Percentiles rank a stretch among this genome's conserved stretches.
Evolutionary conservation across 2,888 invertebrate genomes (phyloP).

Genomic region (Phymatocera aterrima): DNA sequence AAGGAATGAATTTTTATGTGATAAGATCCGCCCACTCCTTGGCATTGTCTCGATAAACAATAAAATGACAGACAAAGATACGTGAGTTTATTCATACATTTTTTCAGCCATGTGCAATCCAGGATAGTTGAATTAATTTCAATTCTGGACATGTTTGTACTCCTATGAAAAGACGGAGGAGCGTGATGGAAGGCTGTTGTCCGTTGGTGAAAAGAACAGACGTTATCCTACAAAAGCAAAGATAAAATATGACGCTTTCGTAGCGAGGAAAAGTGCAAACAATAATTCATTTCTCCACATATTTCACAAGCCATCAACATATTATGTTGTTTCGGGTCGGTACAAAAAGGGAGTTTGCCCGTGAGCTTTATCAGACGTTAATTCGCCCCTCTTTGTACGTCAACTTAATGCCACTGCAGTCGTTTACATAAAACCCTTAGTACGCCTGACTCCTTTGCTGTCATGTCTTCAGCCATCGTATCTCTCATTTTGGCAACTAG

Average conservation of each 20-base stretch:
- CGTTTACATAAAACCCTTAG: slow-evolving; percentile 52
- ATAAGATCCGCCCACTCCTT: too few relatives aligned
- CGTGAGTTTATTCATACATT: too few relatives aligned
- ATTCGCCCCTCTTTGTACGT: slow-evolving; percentile 64
- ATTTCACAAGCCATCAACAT: slow-evolving; percentile 65
- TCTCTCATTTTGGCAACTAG: slow-evolving; percentile 36
- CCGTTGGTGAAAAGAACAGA: not conserved
- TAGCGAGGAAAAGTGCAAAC: slow-evolving; percentile 42
- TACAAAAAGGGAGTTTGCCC: slow-evolving; percentile 66
- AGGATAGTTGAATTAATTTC: too few relatives aligned
- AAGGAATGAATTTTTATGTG: too few relatives aligned
- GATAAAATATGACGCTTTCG: not conserved
- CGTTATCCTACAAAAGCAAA: not conserved
- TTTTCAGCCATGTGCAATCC: too few relatives aligned
- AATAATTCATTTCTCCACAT: slow-evolving; percentile 58
- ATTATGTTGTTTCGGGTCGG: slow-evolving; percentile 58
- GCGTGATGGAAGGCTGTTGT: not conserved
- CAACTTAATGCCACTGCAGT: slow-evolving; percentile 67
- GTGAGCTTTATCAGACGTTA: slow-evolving; percentile 66
- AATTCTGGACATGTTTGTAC: not conserved
- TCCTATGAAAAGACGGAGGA: not conserved
- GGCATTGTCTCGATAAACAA: too few relatives aligned
- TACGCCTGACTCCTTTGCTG: slow-evolving; percentile 23
- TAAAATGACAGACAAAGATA: too few relatives aligned
- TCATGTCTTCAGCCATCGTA: slow-evolving; percentile 16